Conservation (phyloP, 92 coral and sea anemone genomes). For the Zoanthus sociatus region DNA sequence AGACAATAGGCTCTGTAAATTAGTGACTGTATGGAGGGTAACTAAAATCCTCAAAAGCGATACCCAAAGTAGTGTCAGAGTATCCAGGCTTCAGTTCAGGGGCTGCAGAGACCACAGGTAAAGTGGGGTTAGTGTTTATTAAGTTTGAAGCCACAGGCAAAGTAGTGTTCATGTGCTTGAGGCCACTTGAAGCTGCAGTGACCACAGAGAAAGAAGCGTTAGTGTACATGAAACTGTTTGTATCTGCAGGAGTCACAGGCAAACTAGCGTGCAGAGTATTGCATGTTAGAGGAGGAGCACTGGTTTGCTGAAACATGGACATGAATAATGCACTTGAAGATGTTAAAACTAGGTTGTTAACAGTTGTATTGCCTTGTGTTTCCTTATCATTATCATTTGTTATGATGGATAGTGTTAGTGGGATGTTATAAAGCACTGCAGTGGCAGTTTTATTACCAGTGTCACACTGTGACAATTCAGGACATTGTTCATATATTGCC, state of each 20-base stretch:
- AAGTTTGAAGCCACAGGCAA: too few relatives aligned
- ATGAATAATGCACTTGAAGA: constrained; percentile 6
- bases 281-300: constrained; percentile 4
- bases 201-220: neutral
- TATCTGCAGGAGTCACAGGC: neutral
- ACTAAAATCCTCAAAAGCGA: too few relatives aligned
- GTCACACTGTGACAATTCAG: constrained; percentile 3
- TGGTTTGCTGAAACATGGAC: constrained; percentile 3
- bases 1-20: neutral
- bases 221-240: neutral
- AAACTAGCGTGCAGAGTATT: constrained; percentile 4
- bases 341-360: constrained; percentile 18
- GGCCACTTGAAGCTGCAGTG: neutral
- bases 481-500: neutral
- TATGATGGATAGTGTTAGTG: constrained; percentile 6
- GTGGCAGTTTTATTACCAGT: constrained; percentile 15
- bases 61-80: too few relatives aligned
- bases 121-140: too few relatives aligned
- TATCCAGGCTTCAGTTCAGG: too few relatives aligned
- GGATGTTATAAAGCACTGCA: constrained; percentile 15
- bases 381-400: constrained; percentile 6
- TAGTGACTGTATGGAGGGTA: too few relatives aligned
- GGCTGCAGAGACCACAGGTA: too few relatives aligned
- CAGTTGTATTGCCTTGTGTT: constrained; percentile 10
- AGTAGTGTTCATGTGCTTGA: too few relatives aligned